Evolutionary conservation across 2,113 vertebrate species (phyloP).

Genomic region (Hemicordylus capensis): DNA sequence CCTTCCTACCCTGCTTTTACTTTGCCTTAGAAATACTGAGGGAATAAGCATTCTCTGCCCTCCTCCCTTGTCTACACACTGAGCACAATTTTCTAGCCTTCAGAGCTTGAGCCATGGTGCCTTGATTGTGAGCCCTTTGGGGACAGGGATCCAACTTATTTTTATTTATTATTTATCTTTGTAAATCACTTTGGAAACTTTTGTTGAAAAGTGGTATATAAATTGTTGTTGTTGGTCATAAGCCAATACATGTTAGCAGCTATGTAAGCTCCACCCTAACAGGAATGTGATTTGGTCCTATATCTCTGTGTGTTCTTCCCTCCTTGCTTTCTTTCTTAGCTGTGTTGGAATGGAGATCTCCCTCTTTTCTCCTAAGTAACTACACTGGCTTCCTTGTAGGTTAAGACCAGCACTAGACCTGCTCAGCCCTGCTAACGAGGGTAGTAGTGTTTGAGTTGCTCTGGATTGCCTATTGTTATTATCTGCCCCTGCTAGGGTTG

Average conservation of each 20-base stretch:
- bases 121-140: no score
- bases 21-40: background rate
- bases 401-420: no score
- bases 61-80: background rate
- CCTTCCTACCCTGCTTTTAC: background rate
- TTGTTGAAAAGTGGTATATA: no score
- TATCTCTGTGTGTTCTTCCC: background rate
- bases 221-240: no score
- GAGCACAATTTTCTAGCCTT: background rate
- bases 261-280: conserved; percentile 7
- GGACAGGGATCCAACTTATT: no score
- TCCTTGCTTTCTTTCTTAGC: background rate
- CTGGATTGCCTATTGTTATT: background rate
- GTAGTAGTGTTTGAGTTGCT: background rate
- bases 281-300: conserved; percentile 20
- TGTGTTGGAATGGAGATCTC: background rate
- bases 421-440: background rate
- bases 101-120: background rate
- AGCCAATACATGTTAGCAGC: conserved; percentile 2
- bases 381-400: background rate
- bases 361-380: background rate
- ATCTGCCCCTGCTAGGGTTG: no score
- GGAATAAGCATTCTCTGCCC: background rate
- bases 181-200: no score
- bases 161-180: no score